Evolutionary conservation across 2,888 invertebrate species (phyloP).

Genomic region (Chouioia cunea): DNA sequence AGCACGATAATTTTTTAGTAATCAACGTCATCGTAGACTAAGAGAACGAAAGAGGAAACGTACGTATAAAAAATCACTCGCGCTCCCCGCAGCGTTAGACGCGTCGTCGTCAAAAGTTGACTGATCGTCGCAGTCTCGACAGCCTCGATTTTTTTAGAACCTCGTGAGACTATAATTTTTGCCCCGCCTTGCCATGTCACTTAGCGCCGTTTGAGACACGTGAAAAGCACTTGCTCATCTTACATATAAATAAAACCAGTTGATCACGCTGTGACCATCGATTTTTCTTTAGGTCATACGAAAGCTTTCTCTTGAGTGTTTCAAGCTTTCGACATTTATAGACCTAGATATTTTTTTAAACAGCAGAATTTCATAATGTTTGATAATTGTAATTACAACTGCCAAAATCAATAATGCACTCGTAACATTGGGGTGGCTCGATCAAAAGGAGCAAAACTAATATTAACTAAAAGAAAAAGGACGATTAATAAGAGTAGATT

Average conservation of each 20-base stretch:
- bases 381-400: not conserved
- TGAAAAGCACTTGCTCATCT: too few species aligned
- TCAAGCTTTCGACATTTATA: too few species aligned
- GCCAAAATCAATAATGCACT: too few species aligned
- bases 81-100: conserved; percentile 56
- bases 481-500: conserved; percentile 43
- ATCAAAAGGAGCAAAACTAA: too few species aligned
- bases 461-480: too few species aligned
- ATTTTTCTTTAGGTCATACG: too few species aligned
- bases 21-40: conserved; percentile 27
- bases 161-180: conserved; percentile 50
- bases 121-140: conserved; percentile 56
- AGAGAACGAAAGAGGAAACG: conserved; percentile 37
- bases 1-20: conserved; percentile 29
- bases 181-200: conserved; percentile 43
- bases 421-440: too few species aligned
- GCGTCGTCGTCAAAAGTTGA: conserved; percentile 54
- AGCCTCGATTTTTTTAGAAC: conserved; percentile 48
- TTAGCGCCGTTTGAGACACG: not conserved
- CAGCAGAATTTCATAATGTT: not conserved
- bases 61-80: conserved; percentile 22
- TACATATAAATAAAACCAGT: too few species aligned
- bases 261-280: too few species aligned
- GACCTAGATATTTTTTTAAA: not conserved
- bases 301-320: too few species aligned